Evolutionary conservation across 2,113 vertebrate genomes (phyloP).

Genomic region (Genyomyrus donnyi): DNA sequence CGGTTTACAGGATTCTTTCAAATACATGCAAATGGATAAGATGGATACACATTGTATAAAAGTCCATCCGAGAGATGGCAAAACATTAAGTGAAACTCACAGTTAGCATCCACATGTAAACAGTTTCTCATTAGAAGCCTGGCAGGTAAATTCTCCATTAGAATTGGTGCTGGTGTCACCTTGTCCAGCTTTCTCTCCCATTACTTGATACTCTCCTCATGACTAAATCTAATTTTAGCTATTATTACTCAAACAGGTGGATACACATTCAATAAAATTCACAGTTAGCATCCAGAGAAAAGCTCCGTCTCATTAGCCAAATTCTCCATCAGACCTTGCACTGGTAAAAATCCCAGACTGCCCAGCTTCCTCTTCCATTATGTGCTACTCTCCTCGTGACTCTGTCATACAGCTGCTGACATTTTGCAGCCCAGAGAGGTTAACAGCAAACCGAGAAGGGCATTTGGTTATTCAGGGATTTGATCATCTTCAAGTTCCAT

Average conservation of each 20-base stretch:
- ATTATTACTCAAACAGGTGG: neutral
- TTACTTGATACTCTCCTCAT: neutral
- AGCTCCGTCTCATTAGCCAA: neutral
- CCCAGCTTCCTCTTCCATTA: neutral
- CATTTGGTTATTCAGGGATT: neutral
- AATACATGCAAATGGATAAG: neutral
- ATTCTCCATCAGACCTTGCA: neutral
- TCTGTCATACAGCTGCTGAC: neutral
- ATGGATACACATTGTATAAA: neutral
- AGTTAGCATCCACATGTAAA: neutral
- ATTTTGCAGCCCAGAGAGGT: neutral
- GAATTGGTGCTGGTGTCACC: neutral
- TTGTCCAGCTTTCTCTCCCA: neutral
- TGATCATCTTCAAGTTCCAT: constrained; percentile 1
- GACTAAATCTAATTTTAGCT: neutral
- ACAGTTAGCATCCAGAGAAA: neutral
- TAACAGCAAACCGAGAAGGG: neutral
- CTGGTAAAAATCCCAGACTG: neutral
- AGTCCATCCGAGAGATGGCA: neutral
- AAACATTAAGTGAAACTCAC: neutral
- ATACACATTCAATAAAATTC: neutral
- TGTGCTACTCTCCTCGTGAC: neutral
- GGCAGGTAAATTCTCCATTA: neutral
- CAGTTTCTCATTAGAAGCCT: neutral
- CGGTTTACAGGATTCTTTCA: neutral